Base-by-base conservation (phyloP, 2,113 vertebrate species). In the Tragulus kanchil region DNA sequence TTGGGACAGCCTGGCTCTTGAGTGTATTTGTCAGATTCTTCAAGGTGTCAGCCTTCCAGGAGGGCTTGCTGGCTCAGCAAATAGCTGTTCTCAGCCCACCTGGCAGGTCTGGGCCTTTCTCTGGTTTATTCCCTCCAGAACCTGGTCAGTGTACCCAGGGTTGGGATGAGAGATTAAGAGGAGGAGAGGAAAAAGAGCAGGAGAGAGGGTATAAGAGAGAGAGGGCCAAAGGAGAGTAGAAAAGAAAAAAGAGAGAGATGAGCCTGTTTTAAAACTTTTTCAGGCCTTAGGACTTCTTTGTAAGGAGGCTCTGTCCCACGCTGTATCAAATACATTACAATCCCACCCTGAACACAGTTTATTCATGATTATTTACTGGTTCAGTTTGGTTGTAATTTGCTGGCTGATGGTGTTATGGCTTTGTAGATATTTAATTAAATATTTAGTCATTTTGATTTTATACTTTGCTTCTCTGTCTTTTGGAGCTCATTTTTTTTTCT, bases 341-440 rank as follows among this genome's bases (percentile, higher is more conserved):
- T 6, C 52, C 45, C 6, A 16, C 10, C 7, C 0, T 0, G 10
- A 48, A 12, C 3, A 14, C 23, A 56, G 1, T 91, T 78, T 52
- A 84, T 16, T 52, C 4, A 21, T 21, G 50, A 83, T 62, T 65
- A 56, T 52, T 94, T 83, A 50, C 15, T 61, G 42, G 75, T 48
- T 85, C 21, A 21, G 50, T 58, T 71, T 61, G 50, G 52, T 31
- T 82, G 81, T 7, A 67, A 36, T 75, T 96, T 77, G 50, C 48
- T 64, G 71, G 77, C 15, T 62, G 93, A 48, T 42, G 45, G 17
- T 11, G 11, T 52, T 85, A 84, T 73, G 54, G 73, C 90, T 94
- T 94, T 84, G 67, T 52, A 94, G 83, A 50, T 71, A 83, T 64
- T 91, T 92, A 89, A 94, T 79, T 50, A 89, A 89, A 56, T 64